Evolutionary conservation across 2,888 invertebrate species (phyloP).

Genomic region (Scelioninae gen. 1): DNA sequence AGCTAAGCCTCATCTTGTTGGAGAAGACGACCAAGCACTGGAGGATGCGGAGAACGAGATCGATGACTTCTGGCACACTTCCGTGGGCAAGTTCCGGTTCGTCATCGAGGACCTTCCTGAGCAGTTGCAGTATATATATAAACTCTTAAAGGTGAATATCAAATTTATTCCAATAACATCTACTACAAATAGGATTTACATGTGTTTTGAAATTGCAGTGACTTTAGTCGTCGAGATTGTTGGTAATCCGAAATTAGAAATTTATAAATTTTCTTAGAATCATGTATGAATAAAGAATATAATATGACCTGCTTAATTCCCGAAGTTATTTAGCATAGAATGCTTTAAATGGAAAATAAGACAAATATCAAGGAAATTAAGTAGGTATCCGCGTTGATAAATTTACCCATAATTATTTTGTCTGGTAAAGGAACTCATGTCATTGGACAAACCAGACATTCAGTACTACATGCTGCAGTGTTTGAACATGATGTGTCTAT

Average conservation of each 20-base stretch:
- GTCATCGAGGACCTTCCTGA: constrained; percentile 94
- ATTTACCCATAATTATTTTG: constrained; percentile 18
- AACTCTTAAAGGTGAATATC: constrained; percentile 90
- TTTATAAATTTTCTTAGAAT: not conserved
- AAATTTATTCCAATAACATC: not conserved
- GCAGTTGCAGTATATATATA: constrained; percentile 96
- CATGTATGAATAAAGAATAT: not conserved
- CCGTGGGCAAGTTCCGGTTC: constrained; percentile 96
- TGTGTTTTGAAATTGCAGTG: constrained; percentile 45
- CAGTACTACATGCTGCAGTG: constrained; percentile 96
- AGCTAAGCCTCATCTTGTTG: constrained; percentile 90
- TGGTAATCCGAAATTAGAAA: constrained; percentile 31
- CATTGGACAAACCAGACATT: constrained; percentile 94
- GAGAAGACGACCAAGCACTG: constrained; percentile 89
- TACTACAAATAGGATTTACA: constrained; percentile 18
- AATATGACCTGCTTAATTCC: no score
- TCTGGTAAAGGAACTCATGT: constrained; percentile 88
- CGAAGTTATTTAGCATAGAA: no score
- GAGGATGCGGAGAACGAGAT: constrained; percentile 90
- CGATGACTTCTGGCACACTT: constrained; percentile 96
- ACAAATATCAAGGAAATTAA: no score
- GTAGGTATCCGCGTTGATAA: not conserved
- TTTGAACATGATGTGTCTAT: constrained; percentile 94
- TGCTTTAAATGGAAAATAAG: no score
- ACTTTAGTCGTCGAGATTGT: constrained; percentile 38